These are phyloP conservation scores for Sciurus carolinensis DNA, from an alignment of 2,797 vertebrate genomes.

Conservation along the genomic window DNA sequence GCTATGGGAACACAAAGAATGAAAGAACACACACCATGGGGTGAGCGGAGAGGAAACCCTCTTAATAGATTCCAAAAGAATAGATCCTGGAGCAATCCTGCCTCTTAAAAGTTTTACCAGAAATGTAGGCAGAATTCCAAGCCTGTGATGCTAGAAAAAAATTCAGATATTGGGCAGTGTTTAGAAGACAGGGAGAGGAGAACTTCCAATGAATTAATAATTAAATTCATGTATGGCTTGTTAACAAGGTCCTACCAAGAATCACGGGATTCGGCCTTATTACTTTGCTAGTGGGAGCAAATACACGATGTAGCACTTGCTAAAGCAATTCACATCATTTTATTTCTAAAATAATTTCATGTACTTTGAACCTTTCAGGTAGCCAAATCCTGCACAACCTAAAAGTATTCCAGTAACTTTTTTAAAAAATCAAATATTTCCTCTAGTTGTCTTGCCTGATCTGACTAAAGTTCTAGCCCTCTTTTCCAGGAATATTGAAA, in stretches of 20 bases:
- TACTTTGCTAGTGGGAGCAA: conserved; percentile 36
- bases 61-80: conserved; percentile 81
- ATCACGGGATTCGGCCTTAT: background rate
- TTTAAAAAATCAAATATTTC: background rate
- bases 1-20: conserved; percentile 78
- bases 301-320: background rate
- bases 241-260: background rate
- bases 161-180: conserved; percentile 30
- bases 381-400: conserved; percentile 10
- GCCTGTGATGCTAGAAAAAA: conserved; percentile 52
- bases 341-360: conserved; percentile 36
- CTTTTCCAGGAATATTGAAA: conserved; percentile 35
- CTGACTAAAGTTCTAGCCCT: background rate
- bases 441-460: background rate
- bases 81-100: conserved; percentile 73
- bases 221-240: background rate
- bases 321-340: background rate
- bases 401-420: conserved; percentile 35
- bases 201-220: conserved; percentile 51
- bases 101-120: conserved; percentile 81
- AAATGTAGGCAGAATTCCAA: conserved; percentile 77
- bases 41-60: conserved; percentile 78
- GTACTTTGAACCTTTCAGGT: background rate
- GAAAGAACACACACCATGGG: conserved; percentile 76
- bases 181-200: conserved; percentile 57